Conservation (phyloP, 2,797 vertebrate species). For the Antrozous pallidus region DNA sequence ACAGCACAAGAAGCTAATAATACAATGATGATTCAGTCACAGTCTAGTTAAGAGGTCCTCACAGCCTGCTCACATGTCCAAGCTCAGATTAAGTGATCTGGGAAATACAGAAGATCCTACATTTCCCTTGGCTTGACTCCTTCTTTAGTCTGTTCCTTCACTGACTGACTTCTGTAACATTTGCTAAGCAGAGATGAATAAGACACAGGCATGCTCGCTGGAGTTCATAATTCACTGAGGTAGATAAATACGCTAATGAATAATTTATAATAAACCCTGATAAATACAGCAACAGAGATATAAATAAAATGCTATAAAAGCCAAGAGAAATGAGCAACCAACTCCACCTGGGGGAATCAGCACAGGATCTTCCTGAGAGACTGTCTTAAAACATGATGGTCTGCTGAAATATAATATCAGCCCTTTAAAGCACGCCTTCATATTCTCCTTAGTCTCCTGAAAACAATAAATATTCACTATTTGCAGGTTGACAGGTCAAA, state of each 20-base stretch:
- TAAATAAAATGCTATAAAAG: slow-evolving; percentile 34
- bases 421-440: neutral
- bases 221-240: neutral
- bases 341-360: neutral
- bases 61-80: neutral
- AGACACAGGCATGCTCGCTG: neutral
- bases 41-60: neutral
- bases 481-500: neutral
- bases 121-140: neutral
- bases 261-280: slow-evolving; percentile 12
- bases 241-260: neutral
- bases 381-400: neutral
- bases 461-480: neutral
- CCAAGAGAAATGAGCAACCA: slow-evolving; percentile 6
- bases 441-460: neutral
- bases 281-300: neutral
- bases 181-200: slow-evolving; percentile 34
- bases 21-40: neutral
- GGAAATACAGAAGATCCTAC: neutral
- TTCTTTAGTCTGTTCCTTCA: slow-evolving; percentile 1
- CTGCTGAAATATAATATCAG: neutral
- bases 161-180: neutral
- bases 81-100: neutral
- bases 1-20: neutral
- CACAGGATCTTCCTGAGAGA: neutral